Conservation (phyloP, 2,113 vertebrate genomes). For the Hoplias malabaricus region DNA sequence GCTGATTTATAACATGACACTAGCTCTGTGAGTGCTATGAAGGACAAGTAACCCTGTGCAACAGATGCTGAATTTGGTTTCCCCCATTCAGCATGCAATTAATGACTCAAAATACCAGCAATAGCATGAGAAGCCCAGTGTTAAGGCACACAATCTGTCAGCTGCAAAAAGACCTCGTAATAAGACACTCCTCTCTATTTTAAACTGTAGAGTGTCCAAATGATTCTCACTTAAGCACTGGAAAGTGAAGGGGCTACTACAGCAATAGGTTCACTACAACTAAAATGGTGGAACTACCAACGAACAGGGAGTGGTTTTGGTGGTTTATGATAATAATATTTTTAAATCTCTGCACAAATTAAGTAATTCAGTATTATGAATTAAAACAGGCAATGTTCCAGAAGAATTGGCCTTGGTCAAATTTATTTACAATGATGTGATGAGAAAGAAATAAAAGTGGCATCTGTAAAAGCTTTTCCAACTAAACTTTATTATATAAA, state of each 20-base stretch:
- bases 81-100: background rate
- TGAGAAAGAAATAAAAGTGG: no score
- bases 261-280: background rate
- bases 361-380: no score
- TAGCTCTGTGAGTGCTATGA: background rate
- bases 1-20: background rate
- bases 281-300: background rate
- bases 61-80: background rate
- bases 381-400: no score
- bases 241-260: background rate
- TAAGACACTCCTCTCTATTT: conserved; percentile 42
- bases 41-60: background rate
- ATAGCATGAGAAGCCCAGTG: background rate
- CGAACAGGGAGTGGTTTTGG: no score
- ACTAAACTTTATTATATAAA: no score
- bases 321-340: no score
- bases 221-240: background rate
- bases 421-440: no score
- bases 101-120: background rate
- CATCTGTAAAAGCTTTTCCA: no score
- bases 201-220: conserved; percentile 14
- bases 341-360: no score
- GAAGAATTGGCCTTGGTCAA: no score
- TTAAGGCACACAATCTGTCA: background rate
- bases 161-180: background rate